phyloP scores from a whole-genome alignment of 2,113 vertebrate species.

The Struthio camelus region DNA sequence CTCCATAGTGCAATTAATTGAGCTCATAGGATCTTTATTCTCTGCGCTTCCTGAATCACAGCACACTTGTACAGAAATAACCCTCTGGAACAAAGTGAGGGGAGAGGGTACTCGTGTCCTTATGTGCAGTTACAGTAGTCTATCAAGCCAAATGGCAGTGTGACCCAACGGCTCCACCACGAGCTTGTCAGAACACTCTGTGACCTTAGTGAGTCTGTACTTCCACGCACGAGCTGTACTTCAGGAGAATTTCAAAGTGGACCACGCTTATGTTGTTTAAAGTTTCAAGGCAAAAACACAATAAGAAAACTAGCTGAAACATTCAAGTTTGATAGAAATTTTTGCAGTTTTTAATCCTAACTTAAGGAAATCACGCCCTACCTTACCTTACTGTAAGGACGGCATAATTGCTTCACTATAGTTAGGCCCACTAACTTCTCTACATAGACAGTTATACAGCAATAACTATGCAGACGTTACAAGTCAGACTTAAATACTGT shows the following conservation, averaged over 20 bases:
- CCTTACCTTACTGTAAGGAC: not conserved
- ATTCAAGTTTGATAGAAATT: not conserved
- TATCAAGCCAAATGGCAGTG: not conserved
- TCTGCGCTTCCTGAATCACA: not conserved
- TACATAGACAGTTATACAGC: not conserved
- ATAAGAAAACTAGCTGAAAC: not conserved
- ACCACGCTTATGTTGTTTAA: not conserved
- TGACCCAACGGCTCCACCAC: not conserved
- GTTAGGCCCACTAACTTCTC: not conserved
- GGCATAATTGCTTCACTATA: not conserved
- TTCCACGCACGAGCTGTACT: not conserved
- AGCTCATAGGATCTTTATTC: constrained; percentile 2
- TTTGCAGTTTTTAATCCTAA: not conserved
- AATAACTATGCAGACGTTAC: not conserved
- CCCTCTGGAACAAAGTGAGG: not conserved
- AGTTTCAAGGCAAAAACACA: not conserved
- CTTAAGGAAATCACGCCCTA: not conserved
- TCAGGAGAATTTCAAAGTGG: not conserved
- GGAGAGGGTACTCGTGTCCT: not conserved
- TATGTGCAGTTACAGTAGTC: not conserved
- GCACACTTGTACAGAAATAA: not conserved
- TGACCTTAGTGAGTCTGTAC: no score
- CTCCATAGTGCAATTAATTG: not conserved
- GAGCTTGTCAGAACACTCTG: not conserved
- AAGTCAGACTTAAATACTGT: not conserved